Evolutionary conservation across 2,113 vertebrate genomes (phyloP), one percentile per base, ranked within the genome.

Genomic region (Amazona guildingii): DNA sequence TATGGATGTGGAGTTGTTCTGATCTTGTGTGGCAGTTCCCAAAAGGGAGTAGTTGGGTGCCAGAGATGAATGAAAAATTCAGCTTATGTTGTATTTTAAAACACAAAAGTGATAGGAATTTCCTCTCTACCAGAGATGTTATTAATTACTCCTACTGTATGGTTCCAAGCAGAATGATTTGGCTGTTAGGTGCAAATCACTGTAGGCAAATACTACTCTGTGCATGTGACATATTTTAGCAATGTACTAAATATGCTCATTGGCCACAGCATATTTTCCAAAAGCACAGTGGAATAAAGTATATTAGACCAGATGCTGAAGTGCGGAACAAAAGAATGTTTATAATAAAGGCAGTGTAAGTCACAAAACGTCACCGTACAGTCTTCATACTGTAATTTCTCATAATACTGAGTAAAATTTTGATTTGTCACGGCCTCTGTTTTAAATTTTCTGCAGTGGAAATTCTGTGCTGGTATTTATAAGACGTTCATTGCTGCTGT

Each of bases 241-340:
- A 68, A 66, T 94, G 91, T 72, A 74, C 83, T 92, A 92, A 96
- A 92, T 76, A 28, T 77, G 57, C 13, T 92, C 84, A 82, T 57
- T 69, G 83, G 94, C 96, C 97, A 75, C 97, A 96, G 61, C 94
- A 94, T 97, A 92, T 83, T 97, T 97, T 96, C 97, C 97, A 78
- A 92, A 91, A 87, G 82, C 90, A 41, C 87, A 86, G 88, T n/a
- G 92, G 97, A 94, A 94, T 91, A 74, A 83, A 96, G 83, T 85
- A 68, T 92, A 55, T 86, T 69, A 80, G 64, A 92, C 84, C 96
- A 97, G 97, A 97, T 96, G 97, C 79, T 67, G 88, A 82, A 94
- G 72, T 66, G 57, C 37, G 57, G 83, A 90, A 96, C 95, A 96
- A 91, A 96, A 94, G 77, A 51, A 89, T 92, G 84, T 95, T 92